Conservation (phyloP, 2,113 vertebrate genomes). For the Cynoglossus semilaevis region DNA sequence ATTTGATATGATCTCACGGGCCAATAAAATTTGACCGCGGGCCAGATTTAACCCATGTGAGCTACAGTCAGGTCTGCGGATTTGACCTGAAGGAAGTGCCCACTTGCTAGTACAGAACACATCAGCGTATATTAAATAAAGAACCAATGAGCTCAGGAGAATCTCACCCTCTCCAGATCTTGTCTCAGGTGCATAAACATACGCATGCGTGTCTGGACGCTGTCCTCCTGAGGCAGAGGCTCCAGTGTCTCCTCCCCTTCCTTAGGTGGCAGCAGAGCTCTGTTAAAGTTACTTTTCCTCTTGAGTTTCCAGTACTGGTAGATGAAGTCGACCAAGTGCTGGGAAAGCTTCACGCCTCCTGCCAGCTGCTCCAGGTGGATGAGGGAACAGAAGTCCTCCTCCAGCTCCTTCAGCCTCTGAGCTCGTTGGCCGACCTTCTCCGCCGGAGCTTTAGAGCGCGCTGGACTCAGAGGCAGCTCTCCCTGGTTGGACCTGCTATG, state of each 20-base stretch:
- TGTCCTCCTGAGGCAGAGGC: slow-evolving; percentile 91
- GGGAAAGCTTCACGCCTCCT: slow-evolving; percentile 80
- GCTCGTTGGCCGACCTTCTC: slow-evolving; percentile 88
- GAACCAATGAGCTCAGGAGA: no score
- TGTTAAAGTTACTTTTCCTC: slow-evolving; percentile 92
- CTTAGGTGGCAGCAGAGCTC: slow-evolving; percentile 90
- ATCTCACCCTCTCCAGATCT: slow-evolving; percentile 93
- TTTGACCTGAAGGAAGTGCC: no score
- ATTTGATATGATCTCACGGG: no score
- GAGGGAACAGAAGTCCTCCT: slow-evolving; percentile 91
- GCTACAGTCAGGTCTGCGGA: no score
- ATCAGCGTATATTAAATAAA: no score
- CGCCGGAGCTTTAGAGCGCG: slow-evolving; percentile 79
- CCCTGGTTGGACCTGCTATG: slow-evolving; percentile 89
- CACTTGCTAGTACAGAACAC: no score
- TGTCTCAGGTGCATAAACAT: slow-evolving; percentile 99
- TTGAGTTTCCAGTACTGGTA: slow-evolving; percentile 99
- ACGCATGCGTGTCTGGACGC: slow-evolving; percentile 94
- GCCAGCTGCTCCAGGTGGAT: slow-evolving; percentile 86
- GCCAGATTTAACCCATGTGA: no score
- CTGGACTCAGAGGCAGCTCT: slow-evolving; percentile 75
- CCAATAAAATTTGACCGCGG: no score
- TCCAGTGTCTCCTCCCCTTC: slow-evolving; percentile 90
- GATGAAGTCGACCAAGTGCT: slow-evolving; percentile 85
- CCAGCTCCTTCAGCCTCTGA: slow-evolving; percentile 92